Base-by-base conservation (phyloP, 2,888 invertebrate genomes). In the Drosophila nigricruria region DNA sequence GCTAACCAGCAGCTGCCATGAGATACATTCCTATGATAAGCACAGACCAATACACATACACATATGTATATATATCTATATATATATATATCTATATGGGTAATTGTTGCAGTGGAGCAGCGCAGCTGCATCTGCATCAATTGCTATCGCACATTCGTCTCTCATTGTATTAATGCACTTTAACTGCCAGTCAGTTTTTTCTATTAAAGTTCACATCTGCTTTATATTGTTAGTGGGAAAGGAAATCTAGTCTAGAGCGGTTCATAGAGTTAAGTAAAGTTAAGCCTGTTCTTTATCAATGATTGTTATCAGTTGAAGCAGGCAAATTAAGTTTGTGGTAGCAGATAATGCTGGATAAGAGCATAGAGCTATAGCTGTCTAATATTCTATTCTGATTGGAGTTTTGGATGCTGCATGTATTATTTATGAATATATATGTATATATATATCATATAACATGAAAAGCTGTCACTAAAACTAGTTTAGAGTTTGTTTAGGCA, bases 21-120 rank as follows among this genome's bases (percentile, higher is more conserved):
- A 75, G 65, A 78, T 78, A 73, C 76, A 76, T 73, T 78, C 59
- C 70, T 60, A 56, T 73, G 73, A 76, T 78, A 78, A 59, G 58
- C 58, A 61, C 52, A 71, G 34, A 25, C 52, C 49, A 38, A 43
- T 30, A 52, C 50, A 23, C 16, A 53, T 20, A 18, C 43, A 43
- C 14, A 42, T 12, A 14, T 6, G 6, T 3, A 43, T 25, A 9
- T 25, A 16, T 20, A 16, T 23, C 23, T 43, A 5, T 43, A 43
- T 23, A 25, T 25, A 6, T 43, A 32, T 50, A 42, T 43, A 20
- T 43, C 20, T 74, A 20, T 53, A 47, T 50, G 54, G 69, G 60
- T 64, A 76, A 76, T 76, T 76, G 76, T 68, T 68, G 78, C 73
- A 54, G 20, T 65, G 43, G 16, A 54, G 45, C 69, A 40, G 50